Conservation (phyloP, 2,797 vertebrate species). For the Kryptolebias ocellatus region DNA sequence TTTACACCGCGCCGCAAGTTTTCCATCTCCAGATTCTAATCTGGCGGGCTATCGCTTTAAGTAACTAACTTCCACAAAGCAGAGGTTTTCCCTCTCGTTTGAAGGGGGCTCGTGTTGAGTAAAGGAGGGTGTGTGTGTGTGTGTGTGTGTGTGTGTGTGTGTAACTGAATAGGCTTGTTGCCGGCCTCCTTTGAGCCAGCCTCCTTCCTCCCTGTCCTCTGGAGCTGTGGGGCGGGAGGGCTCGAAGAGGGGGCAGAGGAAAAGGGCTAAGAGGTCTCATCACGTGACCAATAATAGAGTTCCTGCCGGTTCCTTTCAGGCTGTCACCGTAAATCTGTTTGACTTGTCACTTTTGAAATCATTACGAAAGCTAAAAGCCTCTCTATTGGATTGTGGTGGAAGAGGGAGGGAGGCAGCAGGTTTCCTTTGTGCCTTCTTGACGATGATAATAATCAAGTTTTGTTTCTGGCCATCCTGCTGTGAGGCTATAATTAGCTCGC, state of each 20-base stretch:
- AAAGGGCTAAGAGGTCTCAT: conserved; percentile 61
- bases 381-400: conserved; percentile 88
- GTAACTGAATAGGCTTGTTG: conserved; percentile 70
- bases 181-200: conserved; percentile 62
- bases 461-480: conserved; percentile 78
- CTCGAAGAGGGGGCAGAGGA: conserved; percentile 34
- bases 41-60: conserved; percentile 74
- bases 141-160: conserved; percentile 33
- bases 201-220: conserved; percentile 68
- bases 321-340: conserved; percentile 92
- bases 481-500: conserved; percentile 76
- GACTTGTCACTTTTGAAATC: conserved; percentile 94
- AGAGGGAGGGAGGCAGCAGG: conserved; percentile 63
- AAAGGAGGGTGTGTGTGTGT: conserved; percentile 46
- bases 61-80: conserved; percentile 76
- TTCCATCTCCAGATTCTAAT: conserved; percentile 72
- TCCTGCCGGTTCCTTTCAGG: conserved; percentile 87
- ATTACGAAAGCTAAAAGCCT: conserved; percentile 92
- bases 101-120: conserved; percentile 73
- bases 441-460: conserved; percentile 81
- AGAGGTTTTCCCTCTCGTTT: conserved; percentile 67
- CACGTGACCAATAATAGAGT: conserved; percentile 84
- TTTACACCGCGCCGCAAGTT: conserved; percentile 63
- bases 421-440: conserved; percentile 78
- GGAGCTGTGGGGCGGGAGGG: conserved; percentile 34